Evolutionary conservation across 2,113 vertebrate species (phyloP).

Genomic region (Solenodon paradoxus): DNA sequence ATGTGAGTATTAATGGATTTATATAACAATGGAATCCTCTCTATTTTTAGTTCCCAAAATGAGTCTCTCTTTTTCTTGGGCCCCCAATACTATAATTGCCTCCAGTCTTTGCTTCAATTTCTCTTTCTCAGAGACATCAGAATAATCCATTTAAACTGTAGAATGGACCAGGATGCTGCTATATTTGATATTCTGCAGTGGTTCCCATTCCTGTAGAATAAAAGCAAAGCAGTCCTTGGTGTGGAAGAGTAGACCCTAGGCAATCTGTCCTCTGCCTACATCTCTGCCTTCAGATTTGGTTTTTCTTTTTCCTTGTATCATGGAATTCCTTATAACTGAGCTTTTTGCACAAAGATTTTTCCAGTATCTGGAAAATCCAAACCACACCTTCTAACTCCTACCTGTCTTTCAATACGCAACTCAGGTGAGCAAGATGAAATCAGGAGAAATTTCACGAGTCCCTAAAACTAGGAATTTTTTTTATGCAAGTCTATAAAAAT

Average conservation of each 20-base stretch:
- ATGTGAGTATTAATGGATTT: too few relatives aligned
- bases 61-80: constrained; percentile 5
- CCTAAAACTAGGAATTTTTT: not conserved
- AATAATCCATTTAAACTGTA: not conserved
- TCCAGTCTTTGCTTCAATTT: not conserved
- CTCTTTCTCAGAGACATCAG: not conserved
- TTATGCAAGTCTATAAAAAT: not conserved
- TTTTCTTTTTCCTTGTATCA: not conserved
- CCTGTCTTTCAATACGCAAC: not conserved
- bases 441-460: not conserved
- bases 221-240: not conserved
- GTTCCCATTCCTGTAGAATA: not conserved
- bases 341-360: not conserved
- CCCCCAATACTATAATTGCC: not conserved
- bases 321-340: not conserved
- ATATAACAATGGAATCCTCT: too few relatives aligned
- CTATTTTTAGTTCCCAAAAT: constrained; percentile 34
- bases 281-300: not conserved
- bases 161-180: not conserved
- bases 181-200: not conserved
- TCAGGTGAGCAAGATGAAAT: not conserved
- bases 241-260: not conserved
- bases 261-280: not conserved
- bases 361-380: not conserved
- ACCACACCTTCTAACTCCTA: not conserved